Percentiles rank a stretch among this genome's conserved stretches.
These are phyloP conservation scores for Herpetotheres cachinnans DNA, from an alignment of 2,113 vertebrate genomes.

Conservation along the genomic window DNA sequence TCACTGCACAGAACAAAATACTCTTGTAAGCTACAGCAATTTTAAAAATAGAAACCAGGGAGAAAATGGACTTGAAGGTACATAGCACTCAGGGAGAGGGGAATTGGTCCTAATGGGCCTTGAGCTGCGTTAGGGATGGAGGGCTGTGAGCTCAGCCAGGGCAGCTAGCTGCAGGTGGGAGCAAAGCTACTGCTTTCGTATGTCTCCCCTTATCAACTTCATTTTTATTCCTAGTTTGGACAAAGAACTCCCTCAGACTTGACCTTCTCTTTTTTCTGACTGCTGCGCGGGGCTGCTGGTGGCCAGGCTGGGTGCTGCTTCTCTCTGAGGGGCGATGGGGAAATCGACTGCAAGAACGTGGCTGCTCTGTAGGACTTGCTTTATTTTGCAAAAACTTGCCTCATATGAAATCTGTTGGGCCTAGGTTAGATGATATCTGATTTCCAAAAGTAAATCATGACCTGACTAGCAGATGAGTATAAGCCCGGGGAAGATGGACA, in stretches of 20 bases:
- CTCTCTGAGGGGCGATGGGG: neutral
- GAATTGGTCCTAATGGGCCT: conserved; percentile 12
- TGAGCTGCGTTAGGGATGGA: neutral
- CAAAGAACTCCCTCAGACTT: neutral
- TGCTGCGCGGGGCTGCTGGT: neutral
- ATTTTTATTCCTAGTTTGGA: neutral
- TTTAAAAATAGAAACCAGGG: neutral
- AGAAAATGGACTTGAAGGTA: conserved; percentile 33
- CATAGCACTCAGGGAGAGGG: neutral
- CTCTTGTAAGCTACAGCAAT: neutral
- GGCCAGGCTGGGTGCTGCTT: rapidly evolving
- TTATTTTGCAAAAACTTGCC: neutral
- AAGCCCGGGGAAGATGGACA: neutral
- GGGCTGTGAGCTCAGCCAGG: neutral
- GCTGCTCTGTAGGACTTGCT: neutral
- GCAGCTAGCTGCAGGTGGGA: neutral
- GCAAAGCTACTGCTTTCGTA: neutral
- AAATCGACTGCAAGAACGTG: rapidly evolving
- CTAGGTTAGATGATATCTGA: neutral
- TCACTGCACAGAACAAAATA: neutral
- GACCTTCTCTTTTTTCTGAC: neutral
- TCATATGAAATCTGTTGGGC: neutral
- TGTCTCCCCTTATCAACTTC: neutral
- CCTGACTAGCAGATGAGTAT: neutral
- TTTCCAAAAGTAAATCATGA: neutral